Evolutionary conservation across 1,140 invertebrate genomes (phyloP).

Genomic region (Drosophila orosa): DNA sequence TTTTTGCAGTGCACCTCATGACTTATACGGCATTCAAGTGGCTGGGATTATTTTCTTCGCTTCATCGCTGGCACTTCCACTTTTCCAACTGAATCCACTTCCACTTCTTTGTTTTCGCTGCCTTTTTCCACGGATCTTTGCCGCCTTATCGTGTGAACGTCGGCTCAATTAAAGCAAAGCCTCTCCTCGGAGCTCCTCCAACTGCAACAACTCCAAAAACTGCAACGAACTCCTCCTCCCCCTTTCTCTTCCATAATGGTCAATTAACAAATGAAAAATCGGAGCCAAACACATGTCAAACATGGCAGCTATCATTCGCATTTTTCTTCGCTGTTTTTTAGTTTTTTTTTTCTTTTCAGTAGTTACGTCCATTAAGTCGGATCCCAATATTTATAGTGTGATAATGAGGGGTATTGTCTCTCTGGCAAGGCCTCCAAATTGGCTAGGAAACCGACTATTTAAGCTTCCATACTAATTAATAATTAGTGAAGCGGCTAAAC

Average conservation of each 20-base stretch:
- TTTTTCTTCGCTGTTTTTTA: constrained; percentile 13
- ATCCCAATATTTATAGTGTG: constrained; percentile 34
- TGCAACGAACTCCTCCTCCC: not conserved
- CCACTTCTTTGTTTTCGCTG: constrained; percentile 69
- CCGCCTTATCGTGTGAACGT: constrained; percentile 50
- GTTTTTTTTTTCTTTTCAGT: not conserved
- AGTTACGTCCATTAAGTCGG: constrained; percentile 13
- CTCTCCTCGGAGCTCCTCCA: not conserved
- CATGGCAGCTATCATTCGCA: constrained; percentile 38
- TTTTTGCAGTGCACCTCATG: constrained; percentile 1
- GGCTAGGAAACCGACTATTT: constrained; percentile 16
- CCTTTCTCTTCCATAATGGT: constrained; percentile 28
- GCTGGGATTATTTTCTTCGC: constrained; percentile 39
- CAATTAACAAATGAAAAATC: constrained; percentile 57
- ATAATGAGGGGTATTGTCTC: constrained; percentile 42
- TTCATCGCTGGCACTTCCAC: constrained; percentile 35
- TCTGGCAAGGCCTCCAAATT: not conserved
- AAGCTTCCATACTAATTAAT: not conserved
- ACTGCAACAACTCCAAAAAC: not conserved
- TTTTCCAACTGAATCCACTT: constrained; percentile 53
- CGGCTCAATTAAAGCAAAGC: constrained; percentile 32
- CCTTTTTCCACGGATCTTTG: constrained; percentile 45
- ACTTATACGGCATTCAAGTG: constrained; percentile 35
- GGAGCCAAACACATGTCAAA: constrained; percentile 50
- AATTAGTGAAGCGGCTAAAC: constrained; percentile 9